Conservation (phyloP, 2,888 invertebrate species). For the Lochmaea crataegi region DNA sequence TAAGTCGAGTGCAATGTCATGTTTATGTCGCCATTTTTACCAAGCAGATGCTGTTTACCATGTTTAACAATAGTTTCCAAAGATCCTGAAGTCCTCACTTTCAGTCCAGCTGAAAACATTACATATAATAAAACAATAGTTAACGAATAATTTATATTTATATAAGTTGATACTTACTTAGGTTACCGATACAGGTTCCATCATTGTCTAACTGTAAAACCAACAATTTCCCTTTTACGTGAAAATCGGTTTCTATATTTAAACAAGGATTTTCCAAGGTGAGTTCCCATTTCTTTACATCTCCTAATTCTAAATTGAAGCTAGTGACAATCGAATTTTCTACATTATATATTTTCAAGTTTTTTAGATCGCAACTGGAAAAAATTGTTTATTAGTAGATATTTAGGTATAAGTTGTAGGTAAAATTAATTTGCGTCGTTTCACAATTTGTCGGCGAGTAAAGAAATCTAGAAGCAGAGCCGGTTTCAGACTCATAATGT, state of each 20-base stretch:
- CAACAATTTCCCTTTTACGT: constrained; percentile 73
- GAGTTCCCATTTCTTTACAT: constrained; percentile 66
- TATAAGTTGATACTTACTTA: constrained; percentile 18
- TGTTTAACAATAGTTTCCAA: constrained; percentile 1
- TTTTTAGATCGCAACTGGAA: constrained; percentile 16
- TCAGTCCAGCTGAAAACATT: constrained; percentile 10
- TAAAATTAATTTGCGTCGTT: no score
- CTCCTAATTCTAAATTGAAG: constrained; percentile 66
- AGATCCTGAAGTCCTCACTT: background rate
- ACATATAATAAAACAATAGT: background rate
- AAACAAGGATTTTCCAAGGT: constrained; percentile 72
- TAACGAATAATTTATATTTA: background rate
- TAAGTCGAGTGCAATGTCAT: constrained; percentile 60
- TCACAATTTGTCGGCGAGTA: no score
- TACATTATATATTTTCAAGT: constrained; percentile 65
- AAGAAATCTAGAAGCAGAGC: no score
- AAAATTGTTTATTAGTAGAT: no score
- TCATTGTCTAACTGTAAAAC: constrained; percentile 77
- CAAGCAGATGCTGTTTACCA: background rate
- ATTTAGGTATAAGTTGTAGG: no score
- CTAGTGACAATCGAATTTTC: constrained; percentile 63
- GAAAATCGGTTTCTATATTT: constrained; percentile 72
- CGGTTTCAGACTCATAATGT: no score
- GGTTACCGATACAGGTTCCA: background rate
- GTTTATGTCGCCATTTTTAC: background rate